Evolutionary conservation across 2,113 vertebrate species (phyloP).

Genomic region (Sturnira hondurensis): DNA sequence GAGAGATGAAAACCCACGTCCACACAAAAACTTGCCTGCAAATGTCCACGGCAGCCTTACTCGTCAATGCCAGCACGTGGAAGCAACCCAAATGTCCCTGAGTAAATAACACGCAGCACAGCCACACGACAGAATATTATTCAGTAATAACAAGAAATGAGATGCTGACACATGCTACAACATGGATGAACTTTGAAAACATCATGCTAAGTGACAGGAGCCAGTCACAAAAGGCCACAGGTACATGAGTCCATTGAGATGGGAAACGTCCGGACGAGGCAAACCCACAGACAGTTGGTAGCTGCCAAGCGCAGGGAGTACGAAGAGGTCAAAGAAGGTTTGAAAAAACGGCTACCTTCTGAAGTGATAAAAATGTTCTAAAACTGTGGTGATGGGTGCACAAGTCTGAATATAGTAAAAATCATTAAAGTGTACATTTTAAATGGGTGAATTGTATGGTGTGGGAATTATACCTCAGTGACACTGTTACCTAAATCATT

Average conservation of each 20-base stretch:
- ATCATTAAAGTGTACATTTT: too few species aligned
- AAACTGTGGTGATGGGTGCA: too few species aligned
- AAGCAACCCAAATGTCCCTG: background rate
- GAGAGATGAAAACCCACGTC: background rate
- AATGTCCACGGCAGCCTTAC: background rate
- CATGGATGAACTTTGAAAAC: too few species aligned
- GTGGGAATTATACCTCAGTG: too few species aligned
- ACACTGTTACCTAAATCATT: rapidly evolving
- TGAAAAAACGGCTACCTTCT: background rate
- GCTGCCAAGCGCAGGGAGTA: too few species aligned
- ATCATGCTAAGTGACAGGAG: too few species aligned
- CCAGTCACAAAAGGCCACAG: background rate
- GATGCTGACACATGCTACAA: too few species aligned
- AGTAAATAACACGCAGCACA: rapidly evolving
- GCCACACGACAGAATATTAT: too few species aligned
- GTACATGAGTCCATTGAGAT: background rate
- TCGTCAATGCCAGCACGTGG: background rate
- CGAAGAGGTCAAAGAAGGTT: background rate
- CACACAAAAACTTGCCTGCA: rapidly evolving
- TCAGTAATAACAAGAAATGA: too few species aligned
- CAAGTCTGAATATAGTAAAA: too few species aligned
- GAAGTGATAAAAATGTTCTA: background rate
- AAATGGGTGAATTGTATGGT: too few species aligned
- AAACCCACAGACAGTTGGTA: background rate
- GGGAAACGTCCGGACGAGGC: background rate